Evolutionary conservation across 2,888 invertebrate species (phyloP).

Genomic region (Boloria selene): DNA sequence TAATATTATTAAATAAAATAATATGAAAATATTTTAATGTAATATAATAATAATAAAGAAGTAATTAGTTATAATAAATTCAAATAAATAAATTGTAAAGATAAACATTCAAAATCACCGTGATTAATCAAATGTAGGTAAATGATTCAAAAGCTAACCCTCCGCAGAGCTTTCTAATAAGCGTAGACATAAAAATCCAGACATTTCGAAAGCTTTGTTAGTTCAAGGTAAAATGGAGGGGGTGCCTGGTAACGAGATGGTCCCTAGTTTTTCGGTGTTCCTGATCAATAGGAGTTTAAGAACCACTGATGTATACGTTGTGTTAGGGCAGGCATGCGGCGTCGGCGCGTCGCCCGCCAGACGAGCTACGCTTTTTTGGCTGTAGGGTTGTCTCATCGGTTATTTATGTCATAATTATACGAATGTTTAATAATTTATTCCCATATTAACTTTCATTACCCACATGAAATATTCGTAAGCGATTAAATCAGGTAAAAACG

Average conservation of each 20-base stretch:
- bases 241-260: constrained; percentile 35
- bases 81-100: too few relatives aligned
- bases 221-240: constrained; percentile 28
- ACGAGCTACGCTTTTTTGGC: constrained; percentile 63
- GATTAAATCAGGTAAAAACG: too few relatives aligned
- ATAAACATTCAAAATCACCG: too few relatives aligned
- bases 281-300: constrained; percentile 39
- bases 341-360: constrained; percentile 53
- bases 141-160: background rate
- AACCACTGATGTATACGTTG: constrained; percentile 55
- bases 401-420: constrained; percentile 17
- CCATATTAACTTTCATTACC: background rate
- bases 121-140: too few relatives aligned
- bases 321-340: constrained; percentile 77
- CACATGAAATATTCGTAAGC: background rate
- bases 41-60: too few relatives aligned
- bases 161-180: constrained; percentile 12
- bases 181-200: background rate
- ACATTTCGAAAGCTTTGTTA: constrained; percentile 18
- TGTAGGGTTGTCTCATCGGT: constrained; percentile 58
- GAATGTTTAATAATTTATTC: background rate
- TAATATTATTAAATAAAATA: too few relatives aligned
- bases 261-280: constrained; percentile 35
- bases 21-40: too few relatives aligned
- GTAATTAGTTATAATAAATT: too few relatives aligned